Percentiles rank a stretch among this genome's conserved stretches.
Evolutionary conservation across 2,888 invertebrate genomes (phyloP).

Genomic region (Leucophenga maculata): DNA sequence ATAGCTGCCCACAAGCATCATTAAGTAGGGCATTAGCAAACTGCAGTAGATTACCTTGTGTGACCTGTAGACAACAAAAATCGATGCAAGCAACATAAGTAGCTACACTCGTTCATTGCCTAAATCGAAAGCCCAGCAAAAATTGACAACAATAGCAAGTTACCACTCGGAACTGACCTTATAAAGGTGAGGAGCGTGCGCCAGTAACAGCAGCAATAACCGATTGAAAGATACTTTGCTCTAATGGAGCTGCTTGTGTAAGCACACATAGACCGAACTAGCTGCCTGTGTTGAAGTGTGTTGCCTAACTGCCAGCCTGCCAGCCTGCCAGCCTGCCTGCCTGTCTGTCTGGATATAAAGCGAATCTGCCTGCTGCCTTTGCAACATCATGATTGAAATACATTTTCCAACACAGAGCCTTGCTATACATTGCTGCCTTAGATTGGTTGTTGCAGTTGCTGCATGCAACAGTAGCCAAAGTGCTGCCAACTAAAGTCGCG

Average conservation of each 20-base stretch:
- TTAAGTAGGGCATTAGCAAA: too few relatives aligned
- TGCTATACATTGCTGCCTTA: slow-evolving; percentile 18
- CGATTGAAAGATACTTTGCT: not conserved
- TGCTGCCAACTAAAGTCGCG: slow-evolving; percentile 23
- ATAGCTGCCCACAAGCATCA: too few relatives aligned
- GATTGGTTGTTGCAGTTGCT: slow-evolving; percentile 22
- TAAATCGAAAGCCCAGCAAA: not conserved
- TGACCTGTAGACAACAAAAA: too few relatives aligned
- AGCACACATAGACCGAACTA: not conserved
- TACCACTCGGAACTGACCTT: slow-evolving; percentile 57
- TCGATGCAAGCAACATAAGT: too few relatives aligned
- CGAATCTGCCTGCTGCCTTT: not conserved
- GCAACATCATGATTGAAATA: slow-evolving; percentile 25
- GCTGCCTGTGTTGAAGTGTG: slow-evolving; percentile 6
- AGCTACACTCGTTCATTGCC: too few relatives aligned
- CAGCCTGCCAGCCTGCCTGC: not conserved
- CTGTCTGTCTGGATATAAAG: slow-evolving; percentile 1
- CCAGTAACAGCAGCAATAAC: slow-evolving; percentile 31
- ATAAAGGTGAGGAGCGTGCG: slow-evolving; percentile 69
- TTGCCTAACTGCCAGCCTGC: too few relatives aligned
- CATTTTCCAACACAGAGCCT: slow-evolving; percentile 17
- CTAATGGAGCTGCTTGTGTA: not conserved
- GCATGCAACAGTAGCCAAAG: slow-evolving; percentile 39
- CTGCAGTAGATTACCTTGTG: too few relatives aligned
- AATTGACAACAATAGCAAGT: slow-evolving; percentile 6